These are phyloP conservation scores for Apolygus lucorum DNA, from an alignment of 1,140 invertebrate species.

Conservation along the genomic window DNA sequence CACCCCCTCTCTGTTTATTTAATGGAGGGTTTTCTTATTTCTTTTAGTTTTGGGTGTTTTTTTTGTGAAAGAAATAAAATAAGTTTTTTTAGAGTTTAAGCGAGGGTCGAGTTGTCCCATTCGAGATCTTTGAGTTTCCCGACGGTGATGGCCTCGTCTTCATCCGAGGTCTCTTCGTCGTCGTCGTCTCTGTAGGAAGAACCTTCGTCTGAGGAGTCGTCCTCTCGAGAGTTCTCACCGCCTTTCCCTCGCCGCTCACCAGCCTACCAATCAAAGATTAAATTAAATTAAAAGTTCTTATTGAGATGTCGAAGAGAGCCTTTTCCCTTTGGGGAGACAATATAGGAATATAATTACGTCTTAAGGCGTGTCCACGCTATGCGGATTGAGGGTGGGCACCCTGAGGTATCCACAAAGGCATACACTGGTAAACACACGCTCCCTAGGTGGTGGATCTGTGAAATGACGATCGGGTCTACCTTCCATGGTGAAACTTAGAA, in stretches of 20 bases:
- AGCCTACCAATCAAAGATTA: constrained; percentile 31
- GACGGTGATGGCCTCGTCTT: constrained; percentile 38
- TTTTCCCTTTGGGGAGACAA: no score
- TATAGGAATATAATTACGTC: no score
- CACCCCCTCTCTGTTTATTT: neutral
- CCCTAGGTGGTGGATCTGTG: no score
- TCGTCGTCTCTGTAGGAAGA: constrained; percentile 37
- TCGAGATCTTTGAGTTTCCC: constrained; percentile 44
- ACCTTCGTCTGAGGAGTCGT: constrained; percentile 48
- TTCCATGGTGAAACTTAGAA: no score
- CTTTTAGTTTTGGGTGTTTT: neutral
- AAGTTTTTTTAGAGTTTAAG: constrained; percentile 27
- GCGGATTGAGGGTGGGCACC: no score
- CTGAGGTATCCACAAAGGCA: no score
- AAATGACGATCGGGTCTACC: no score
- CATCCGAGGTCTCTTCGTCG: constrained; percentile 46
- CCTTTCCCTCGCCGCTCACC: constrained; percentile 33
- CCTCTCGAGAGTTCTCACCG: constrained; percentile 45
- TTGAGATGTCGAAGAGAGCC: no score
- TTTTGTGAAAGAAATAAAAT: neutral
- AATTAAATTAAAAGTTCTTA: no score
- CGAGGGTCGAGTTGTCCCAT: constrained; percentile 55
- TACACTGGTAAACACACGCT: no score
- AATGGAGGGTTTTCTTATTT: neutral
- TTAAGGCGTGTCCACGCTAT: no score